Percentiles rank a stretch among this genome's conserved stretches.
phyloP scores from a whole-genome alignment of 2,113 vertebrate species.

The Lepus americanus region DNA sequence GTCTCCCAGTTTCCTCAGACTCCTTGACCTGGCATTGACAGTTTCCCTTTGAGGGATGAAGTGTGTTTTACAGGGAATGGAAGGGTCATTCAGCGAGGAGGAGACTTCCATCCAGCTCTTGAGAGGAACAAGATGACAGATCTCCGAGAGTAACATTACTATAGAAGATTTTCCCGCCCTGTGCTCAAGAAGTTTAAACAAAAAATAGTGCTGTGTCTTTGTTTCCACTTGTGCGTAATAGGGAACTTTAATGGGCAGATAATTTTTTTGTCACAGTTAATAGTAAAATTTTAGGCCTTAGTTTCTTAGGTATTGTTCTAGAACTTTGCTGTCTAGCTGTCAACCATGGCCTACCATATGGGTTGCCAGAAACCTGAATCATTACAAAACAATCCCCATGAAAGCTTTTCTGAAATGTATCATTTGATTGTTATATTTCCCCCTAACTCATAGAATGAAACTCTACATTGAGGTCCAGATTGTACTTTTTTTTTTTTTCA shows the following conservation, averaged over 20 bases:
- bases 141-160: neutral
- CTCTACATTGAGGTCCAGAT: neutral
- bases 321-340: neutral
- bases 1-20: neutral
- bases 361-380: neutral
- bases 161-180: neutral
- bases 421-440: neutral
- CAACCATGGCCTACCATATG: neutral
- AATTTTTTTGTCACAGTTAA: neutral
- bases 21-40: neutral
- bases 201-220: neutral
- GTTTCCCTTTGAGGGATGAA: slow-evolving; percentile 20
- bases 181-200: neutral
- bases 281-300: neutral
- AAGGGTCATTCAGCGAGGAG: neutral
- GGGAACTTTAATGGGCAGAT: neutral
- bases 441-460: neutral
- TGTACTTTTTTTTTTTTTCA: neutral
- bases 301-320: neutral
- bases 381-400: neutral
- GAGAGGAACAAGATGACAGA: neutral
- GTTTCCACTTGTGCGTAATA: neutral
- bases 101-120: neutral
- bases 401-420: neutral
- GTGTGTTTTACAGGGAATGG: neutral